A percentile compares a stretch with the other conserved stretches of the same genome.
Conservation (phyloP, 30 jellyfish, hydroid and myxozoan species). For the Catostylus mosaicus region DNA sequence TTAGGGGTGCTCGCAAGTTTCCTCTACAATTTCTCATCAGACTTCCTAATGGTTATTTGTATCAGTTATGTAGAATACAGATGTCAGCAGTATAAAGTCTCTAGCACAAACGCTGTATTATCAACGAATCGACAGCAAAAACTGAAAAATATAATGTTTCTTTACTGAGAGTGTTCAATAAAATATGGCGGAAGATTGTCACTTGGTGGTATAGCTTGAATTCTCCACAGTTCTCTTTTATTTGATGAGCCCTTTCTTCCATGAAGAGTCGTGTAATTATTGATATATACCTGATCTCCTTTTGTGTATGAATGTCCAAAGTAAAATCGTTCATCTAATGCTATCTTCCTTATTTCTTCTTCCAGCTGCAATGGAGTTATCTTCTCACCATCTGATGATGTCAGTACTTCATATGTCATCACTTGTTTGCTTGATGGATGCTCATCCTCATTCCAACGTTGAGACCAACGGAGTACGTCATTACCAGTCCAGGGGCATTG, state of each 20-base stretch:
- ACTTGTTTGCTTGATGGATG: slow-evolving; percentile 38
- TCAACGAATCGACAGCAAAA: no score
- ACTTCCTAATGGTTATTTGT: no score
- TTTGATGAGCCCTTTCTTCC: slow-evolving; percentile 41
- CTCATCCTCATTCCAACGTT: slow-evolving; percentile 35
- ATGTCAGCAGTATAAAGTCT: no score
- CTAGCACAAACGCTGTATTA: no score
- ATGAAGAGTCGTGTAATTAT: slow-evolving; percentile 55
- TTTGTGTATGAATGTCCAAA: slow-evolving; percentile 37
- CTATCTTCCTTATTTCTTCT: slow-evolving; percentile 24
- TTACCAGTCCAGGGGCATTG: slow-evolving; percentile 63
- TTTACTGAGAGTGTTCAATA: no score
- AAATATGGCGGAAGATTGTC: slow-evolving; percentile 36
- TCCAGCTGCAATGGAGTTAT: no score
- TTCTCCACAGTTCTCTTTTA: slow-evolving; percentile 56
- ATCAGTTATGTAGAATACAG: no score
- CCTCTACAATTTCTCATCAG: no score
- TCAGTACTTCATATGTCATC: not conserved
- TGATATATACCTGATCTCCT: slow-evolving; percentile 63
- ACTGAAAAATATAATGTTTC: no score
- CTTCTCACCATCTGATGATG: slow-evolving; percentile 13
- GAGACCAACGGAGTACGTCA: slow-evolving; percentile 59
- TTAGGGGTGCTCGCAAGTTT: no score
- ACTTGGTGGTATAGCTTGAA: slow-evolving; percentile 57
- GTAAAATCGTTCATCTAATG: slow-evolving; percentile 43